Percentiles rank a stretch among this genome's conserved stretches.
phyloP scores from a whole-genome alignment of 2,113 vertebrate species.

The Andinoacara biseriatus region DNA sequence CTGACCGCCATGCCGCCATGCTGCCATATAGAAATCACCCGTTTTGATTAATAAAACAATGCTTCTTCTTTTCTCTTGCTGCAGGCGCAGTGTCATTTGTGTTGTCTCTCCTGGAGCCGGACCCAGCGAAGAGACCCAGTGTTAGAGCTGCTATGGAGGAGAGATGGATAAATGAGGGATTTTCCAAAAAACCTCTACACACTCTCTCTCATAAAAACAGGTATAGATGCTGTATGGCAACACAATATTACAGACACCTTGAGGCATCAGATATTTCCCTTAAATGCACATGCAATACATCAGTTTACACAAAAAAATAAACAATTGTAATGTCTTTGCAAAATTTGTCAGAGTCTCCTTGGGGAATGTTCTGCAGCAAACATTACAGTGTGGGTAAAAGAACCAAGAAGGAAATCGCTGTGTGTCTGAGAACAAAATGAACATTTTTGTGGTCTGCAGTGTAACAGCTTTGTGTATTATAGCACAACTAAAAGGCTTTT shows the following conservation, averaged over 20 bases:
- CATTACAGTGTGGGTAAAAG: slow-evolving; percentile 24
- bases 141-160: slow-evolving; percentile 83
- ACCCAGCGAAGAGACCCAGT: slow-evolving; percentile 81
- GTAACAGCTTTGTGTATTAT: slow-evolving; percentile 50
- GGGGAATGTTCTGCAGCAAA: slow-evolving; percentile 20
- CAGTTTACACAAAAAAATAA: not conserved
- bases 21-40: not conserved
- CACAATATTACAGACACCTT: not conserved
- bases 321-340: not conserved
- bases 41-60: not conserved
- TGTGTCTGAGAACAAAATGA: slow-evolving; percentile 51
- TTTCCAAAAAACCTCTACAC: slow-evolving; percentile 74
- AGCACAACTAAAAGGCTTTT: slow-evolving; percentile 57
- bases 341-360: not conserved
- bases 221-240: slow-evolving; percentile 48
- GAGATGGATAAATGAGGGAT: slow-evolving; percentile 83
- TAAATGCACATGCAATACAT: not conserved
- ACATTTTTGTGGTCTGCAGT: slow-evolving; percentile 54
- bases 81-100: slow-evolving; percentile 82
- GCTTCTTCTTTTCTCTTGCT: not conserved
- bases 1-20: too few species aligned
- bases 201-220: slow-evolving; percentile 78
- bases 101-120: slow-evolving; percentile 84
- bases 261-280: not conserved
- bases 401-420: slow-evolving; percentile 35